These are phyloP conservation scores for Ceyx margarethae DNA, from an alignment of 2,113 vertebrate genomes.

Conservation along the genomic window DNA sequence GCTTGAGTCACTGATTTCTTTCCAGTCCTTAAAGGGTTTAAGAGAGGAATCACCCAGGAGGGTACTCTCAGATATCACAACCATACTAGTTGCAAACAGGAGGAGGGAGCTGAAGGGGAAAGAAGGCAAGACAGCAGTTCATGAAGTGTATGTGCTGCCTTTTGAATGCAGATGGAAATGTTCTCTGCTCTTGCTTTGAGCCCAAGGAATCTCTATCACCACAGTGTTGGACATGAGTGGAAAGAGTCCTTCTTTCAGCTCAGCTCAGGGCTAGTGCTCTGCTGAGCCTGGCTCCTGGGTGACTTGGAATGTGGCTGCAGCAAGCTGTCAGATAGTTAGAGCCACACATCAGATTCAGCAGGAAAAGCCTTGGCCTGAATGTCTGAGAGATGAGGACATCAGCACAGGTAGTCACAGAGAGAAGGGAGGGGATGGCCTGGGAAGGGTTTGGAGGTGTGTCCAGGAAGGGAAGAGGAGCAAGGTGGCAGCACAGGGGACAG, in stretches of 20 bases:
- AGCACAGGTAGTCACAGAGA: background rate
- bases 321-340: background rate
- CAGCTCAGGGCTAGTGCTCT: background rate
- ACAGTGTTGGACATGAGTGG: background rate
- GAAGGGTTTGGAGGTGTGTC: background rate
- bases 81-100: background rate
- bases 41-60: background rate
- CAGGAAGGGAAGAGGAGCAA: background rate
- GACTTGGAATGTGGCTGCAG: background rate
- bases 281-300: background rate
- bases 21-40: background rate
- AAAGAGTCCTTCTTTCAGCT: background rate
- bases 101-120: background rate
- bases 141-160: fast-evolving
- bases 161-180: background rate
- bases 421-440: background rate
- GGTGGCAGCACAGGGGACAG: background rate
- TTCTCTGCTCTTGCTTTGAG: background rate
- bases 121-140: background rate
- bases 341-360: background rate
- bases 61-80: background rate
- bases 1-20: background rate
- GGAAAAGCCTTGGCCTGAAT: background rate
- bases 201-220: background rate
- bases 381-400: background rate